Evolutionary conservation across 2,888 invertebrate genomes (phyloP).

Genomic region (Nomada ferruginata): DNA sequence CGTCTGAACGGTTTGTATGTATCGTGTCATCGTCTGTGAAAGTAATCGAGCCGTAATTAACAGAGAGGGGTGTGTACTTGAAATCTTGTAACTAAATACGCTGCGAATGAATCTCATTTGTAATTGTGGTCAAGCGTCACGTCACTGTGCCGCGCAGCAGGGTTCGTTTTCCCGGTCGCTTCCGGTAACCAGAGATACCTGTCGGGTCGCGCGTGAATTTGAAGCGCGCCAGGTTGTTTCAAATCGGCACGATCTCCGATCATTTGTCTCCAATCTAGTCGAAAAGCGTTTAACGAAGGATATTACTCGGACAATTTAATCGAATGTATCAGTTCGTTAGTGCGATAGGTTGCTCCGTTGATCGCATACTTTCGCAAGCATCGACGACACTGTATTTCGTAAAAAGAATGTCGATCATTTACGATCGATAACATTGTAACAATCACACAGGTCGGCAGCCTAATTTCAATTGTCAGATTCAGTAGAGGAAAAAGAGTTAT

Average conservation of each 20-base stretch:
- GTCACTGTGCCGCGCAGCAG: slow-evolving; percentile 24
- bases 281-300: slow-evolving; percentile 24
- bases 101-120: slow-evolving; percentile 31
- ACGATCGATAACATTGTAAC: slow-evolving; percentile 1
- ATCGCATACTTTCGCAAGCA: slow-evolving; percentile 3
- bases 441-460: background rate
- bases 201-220: slow-evolving; percentile 10
- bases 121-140: slow-evolving; percentile 34
- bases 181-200: slow-evolving; percentile 15
- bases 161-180: slow-evolving; percentile 46
- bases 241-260: slow-evolving; percentile 15
- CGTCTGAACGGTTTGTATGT: slow-evolving; percentile 48
- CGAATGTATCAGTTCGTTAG: background rate
- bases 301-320: slow-evolving; percentile 27
- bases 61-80: background rate
- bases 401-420: background rate
- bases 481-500: background rate
- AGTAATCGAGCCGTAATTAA: slow-evolving; percentile 36
- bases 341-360: slow-evolving; percentile 19
- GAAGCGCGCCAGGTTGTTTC: slow-evolving; percentile 30
- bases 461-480: background rate
- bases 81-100: slow-evolving; percentile 13
- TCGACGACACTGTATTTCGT: background rate
- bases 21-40: slow-evolving; percentile 52
- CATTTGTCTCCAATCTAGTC: slow-evolving; percentile 56